phyloP scores from a whole-genome alignment of 2,113 vertebrate species.

The Argyrosomus japonicus region DNA sequence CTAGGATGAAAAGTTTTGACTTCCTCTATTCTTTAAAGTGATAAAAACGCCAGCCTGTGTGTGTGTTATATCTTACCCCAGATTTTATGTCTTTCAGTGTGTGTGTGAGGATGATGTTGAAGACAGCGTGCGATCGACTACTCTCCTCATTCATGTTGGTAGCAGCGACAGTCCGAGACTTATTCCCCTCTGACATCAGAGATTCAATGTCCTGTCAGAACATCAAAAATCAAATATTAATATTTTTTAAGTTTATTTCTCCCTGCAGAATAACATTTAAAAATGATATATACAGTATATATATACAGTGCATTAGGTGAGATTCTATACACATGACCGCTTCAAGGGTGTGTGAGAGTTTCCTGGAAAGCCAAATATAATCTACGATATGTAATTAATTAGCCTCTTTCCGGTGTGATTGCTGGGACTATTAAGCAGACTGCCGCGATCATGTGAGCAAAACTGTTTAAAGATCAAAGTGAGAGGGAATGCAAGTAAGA shows the following conservation, averaged over 20 bases:
- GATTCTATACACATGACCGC: not conserved
- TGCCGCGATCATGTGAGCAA: not conserved
- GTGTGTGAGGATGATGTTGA: slow-evolving; percentile 98
- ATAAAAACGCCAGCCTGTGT: not conserved
- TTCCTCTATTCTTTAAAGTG: too few species aligned
- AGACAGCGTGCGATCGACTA: slow-evolving; percentile 95
- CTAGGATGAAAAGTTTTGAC: not conserved
- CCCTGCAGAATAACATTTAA: not conserved
- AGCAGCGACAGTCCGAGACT: slow-evolving; percentile 96
- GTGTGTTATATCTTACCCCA: slow-evolving; percentile 85
- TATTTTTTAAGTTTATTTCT: not conserved
- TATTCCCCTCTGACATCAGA: slow-evolving; percentile 98
- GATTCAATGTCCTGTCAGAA: slow-evolving; percentile 92
- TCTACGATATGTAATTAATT: slow-evolving; percentile 1
- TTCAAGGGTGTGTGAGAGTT: not conserved
- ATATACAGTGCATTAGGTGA: not conserved
- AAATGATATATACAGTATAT: not conserved
- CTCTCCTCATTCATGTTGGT: slow-evolving; percentile 99
- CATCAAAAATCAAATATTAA: not conserved
- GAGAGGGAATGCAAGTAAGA: not conserved
- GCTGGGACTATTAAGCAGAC: not conserved
- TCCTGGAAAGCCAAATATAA: not conserved
- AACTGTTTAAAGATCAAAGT: not conserved
- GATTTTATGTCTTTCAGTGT: slow-evolving; percentile 92
- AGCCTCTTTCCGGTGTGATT: not conserved